A percentile compares a stretch with the other conserved stretches of the same genome.
phyloP scores from a whole-genome alignment of 2,113 vertebrate species.

The Hucho hucho region DNA sequence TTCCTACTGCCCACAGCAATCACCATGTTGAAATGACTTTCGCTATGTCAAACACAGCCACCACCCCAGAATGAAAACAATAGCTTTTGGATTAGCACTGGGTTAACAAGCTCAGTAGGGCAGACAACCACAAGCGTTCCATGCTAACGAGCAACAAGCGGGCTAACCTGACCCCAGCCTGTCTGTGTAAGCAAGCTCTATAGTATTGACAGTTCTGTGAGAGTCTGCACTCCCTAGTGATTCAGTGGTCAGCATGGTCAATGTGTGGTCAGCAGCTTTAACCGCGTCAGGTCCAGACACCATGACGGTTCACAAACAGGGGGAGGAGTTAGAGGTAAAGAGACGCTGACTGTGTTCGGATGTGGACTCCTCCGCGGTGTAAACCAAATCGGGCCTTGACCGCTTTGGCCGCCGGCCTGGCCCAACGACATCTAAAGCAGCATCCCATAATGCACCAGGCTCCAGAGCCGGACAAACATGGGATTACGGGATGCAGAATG shows the following conservation, averaged over 20 bases:
- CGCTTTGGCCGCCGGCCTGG: slow-evolving; percentile 36
- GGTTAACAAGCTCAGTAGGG: not conserved
- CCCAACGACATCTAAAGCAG: slow-evolving; percentile 31
- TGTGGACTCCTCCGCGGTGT: slow-evolving; percentile 30
- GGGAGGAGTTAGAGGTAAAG: not conserved
- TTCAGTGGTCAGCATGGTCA: not conserved
- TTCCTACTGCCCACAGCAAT: no score
- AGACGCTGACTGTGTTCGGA: not conserved
- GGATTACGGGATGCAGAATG: slow-evolving; percentile 15
- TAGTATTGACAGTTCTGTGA: not conserved
- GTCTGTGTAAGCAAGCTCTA: no score
- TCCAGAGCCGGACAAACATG: not conserved
- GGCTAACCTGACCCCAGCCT: not conserved
- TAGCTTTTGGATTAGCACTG: not conserved
- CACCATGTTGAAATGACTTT: no score
- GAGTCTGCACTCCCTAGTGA: not conserved
- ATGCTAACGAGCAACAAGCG: not conserved
- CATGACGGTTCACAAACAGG: not conserved
- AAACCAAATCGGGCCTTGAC: slow-evolving; percentile 43
- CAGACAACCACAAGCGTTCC: not conserved
- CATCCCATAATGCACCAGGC: slow-evolving; percentile 15
- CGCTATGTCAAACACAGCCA: no score
- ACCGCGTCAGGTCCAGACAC: not conserved
- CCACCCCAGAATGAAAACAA: no score
- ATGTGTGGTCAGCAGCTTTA: not conserved